Conservation (phyloP, 2,797 vertebrate genomes). For the Poeciliopsis gracilis region DNA sequence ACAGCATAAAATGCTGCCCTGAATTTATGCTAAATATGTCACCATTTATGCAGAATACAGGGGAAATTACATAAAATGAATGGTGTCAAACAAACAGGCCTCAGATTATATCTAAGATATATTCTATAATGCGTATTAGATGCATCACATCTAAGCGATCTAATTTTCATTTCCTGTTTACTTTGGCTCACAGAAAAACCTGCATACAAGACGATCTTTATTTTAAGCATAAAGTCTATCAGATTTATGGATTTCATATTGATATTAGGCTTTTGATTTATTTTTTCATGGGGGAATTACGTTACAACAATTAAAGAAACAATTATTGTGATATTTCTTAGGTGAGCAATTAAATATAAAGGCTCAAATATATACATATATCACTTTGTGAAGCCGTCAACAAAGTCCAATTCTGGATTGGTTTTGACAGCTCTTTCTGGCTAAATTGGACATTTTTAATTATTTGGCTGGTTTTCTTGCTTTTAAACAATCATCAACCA, state of each 20-base stretch:
- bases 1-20: background rate
- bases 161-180: background rate
- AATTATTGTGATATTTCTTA: background rate
- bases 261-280: background rate
- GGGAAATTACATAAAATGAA: background rate
- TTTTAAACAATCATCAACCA: background rate
- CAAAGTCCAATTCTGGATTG: background rate
- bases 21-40: background rate
- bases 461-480: background rate
- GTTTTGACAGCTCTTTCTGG: background rate
- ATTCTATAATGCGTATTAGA: background rate
- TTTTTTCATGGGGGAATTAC: background rate
- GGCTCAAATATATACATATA: background rate
- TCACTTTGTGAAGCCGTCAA: background rate
- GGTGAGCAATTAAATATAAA: background rate
- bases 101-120: background rate
- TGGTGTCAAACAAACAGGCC: background rate
- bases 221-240: background rate
- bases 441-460: background rate
- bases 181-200: background rate
- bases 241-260: background rate
- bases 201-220: background rate
- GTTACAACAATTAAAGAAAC: background rate
- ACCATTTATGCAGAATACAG: background rate
- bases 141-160: background rate